Base-by-base conservation (phyloP, 2,888 invertebrate genomes). In the Plagodis pulveraria region DNA sequence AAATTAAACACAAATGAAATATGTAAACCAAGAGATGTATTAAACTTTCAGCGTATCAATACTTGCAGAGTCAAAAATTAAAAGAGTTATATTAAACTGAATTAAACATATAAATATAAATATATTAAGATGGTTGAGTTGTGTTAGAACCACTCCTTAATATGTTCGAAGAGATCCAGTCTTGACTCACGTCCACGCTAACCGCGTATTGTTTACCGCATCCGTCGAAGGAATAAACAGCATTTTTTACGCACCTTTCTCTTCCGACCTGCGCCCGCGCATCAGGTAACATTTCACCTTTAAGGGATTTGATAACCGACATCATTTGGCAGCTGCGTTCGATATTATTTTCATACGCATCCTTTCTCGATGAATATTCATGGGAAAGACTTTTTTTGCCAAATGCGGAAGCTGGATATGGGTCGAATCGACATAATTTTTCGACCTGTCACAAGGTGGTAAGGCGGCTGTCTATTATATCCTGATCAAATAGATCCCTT, bases 161-260 rank as follows among this genome's bases (percentile, higher is more conserved):
- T 47, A 49, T 47, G 46, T 9, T 40, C 54, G 53, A 53, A 41
- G 42, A 54, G 50, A 66, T 65, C 66, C 66, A 76, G 51, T 34
- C 69, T 70, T 73, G 67, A 67, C 70, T 74, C 79, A 80, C 76
- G 79, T 74, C 69, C 70, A 65, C 71, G 76, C 72, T 75, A 78
- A 73, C 69, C 70, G 64, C 71, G 76, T 72, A 82, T 83, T 82
- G 80, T 83, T 77, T 75, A 70, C 71, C 70, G 71, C 82, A 80
- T 83, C 84, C 86, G 81, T 74, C 75, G 67, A 54, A 40, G 57
- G 62, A 57, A 63, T 79, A 82, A 80, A 80, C 80, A 75, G 70
- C 67, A 76, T 87, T 87, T 84, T 87, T 87, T 87, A 81, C 74
- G 71, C 81, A 80, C 86, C 89, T 89, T 89, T 89, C 89, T 87